A percentile compares a stretch with the other conserved stretches of the same genome.
Evolutionary conservation across 2,888 invertebrate species (phyloP).

Genomic region (Parnassius mnemosyne): DNA sequence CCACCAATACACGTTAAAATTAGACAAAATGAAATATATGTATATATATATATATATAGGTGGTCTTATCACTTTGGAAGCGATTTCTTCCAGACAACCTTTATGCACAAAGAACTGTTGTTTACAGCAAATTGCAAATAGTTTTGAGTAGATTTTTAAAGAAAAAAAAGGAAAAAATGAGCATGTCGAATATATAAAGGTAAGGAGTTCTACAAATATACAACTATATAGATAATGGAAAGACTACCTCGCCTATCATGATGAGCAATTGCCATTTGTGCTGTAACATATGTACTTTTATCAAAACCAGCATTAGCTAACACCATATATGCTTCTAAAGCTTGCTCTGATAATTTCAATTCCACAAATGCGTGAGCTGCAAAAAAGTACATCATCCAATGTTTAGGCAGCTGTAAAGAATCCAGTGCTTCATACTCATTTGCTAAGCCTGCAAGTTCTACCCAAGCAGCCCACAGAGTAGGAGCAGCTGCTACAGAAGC

Average conservation of each 20-base stretch:
- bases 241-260: constrained; percentile 92
- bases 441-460: constrained; percentile 92
- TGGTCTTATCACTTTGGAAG: too few species aligned
- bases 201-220: too few species aligned
- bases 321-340: constrained; percentile 89
- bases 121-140: too few species aligned
- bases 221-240: not conserved
- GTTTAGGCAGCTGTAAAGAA: constrained; percentile 85
- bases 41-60: too few species aligned
- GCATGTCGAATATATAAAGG: too few species aligned
- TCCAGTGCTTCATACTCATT: constrained; percentile 88
- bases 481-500: constrained; percentile 90
- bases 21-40: too few species aligned
- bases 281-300: constrained; percentile 92
- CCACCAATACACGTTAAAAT: too few species aligned
- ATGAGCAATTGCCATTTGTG: constrained; percentile 95
- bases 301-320: constrained; percentile 90
- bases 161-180: too few species aligned
- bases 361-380: constrained; percentile 94
- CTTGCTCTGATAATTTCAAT: constrained; percentile 93
- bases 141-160: too few species aligned
- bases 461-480: constrained; percentile 97
- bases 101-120: too few species aligned
- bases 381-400: constrained; percentile 98
- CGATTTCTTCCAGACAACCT: too few species aligned